Evolutionary conservation across 2,113 vertebrate species (phyloP), one percentile per base, ranked within the genome.

Genomic region (Cyprinodon brontotheroides): DNA sequence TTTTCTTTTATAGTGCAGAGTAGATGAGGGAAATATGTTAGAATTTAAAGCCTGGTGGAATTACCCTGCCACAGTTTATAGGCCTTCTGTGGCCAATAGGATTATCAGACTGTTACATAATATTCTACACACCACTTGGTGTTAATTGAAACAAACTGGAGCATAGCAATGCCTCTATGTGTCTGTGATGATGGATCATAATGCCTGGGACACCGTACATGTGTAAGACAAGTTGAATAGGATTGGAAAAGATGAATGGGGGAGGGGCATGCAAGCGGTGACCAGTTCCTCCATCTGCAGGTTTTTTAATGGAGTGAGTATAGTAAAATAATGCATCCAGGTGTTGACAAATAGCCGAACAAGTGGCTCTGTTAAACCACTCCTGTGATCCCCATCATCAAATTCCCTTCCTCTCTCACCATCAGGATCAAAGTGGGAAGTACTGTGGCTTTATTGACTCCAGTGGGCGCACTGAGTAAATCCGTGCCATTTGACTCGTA

Each of bases 401-500:
- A 38, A 59, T 29, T 29, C 29, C 47, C 4, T 13, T 53, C 22
- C 29, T 4, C 43, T 74, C 66, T 38, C 6, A n/a, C 9, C 48
- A 38, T 29, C 50, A 45, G 38, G 12, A 29, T 10, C 14, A 50
- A 29, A 29, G 14, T 53, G 78, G 22, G 12, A 11, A 43, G 70
- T 50, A 5, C 48, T 29, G 48, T 22, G 59, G n/a, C 40, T 47
- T 39, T 45, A 39, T 29, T 61, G 68, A 60, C 73, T 73, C 37
- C 68, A 20, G 9, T 41, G 61, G 48, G 78, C 67, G 39, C 57
- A 41, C 59, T 71, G 14, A 47, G 60, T 39, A 81, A 81, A 97
- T 96, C 95, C 94, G 90, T 92, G 90, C 90, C 93, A 93, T 95
- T 93, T 96, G 96, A 97, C 95, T 92, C 4, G 93, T 91, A 93